Conservation (phyloP, 2,113 vertebrate genomes). For the Hydropotes inermis region DNA sequence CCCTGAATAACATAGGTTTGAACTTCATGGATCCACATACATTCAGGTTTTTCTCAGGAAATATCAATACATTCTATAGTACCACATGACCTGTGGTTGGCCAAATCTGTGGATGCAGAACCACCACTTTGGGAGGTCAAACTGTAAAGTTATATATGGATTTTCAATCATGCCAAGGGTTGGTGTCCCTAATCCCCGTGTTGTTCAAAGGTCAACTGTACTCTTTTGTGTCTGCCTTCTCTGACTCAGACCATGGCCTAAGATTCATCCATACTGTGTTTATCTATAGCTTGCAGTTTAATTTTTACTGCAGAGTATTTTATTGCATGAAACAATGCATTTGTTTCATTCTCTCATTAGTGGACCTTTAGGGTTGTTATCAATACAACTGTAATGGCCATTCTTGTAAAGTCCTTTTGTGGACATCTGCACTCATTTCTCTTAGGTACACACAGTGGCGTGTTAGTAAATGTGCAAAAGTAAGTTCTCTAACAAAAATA, state of each 20-base stretch:
- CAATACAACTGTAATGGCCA: not conserved
- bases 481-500: not conserved
- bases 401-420: conserved; percentile 12
- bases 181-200: not conserved
- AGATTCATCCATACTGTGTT: not conserved
- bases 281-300: not conserved
- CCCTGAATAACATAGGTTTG: not conserved
- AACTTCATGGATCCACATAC: not conserved
- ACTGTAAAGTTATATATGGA: not conserved
- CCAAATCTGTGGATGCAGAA: not conserved
- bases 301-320: not conserved
- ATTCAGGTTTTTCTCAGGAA: not conserved
- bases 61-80: not conserved
- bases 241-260: not conserved
- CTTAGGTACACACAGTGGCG: not conserved
- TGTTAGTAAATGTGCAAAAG: not conserved
- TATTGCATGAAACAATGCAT: not conserved
- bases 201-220: not conserved
- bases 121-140: not conserved
- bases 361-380: not conserved
- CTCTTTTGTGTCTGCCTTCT: not conserved
- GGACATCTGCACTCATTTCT: not conserved
- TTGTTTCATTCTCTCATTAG: not conserved
- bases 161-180: not conserved
- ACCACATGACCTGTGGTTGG: not conserved